Conservation (phyloP, 2,888 invertebrate species). For the Clostera curtula region DNA sequence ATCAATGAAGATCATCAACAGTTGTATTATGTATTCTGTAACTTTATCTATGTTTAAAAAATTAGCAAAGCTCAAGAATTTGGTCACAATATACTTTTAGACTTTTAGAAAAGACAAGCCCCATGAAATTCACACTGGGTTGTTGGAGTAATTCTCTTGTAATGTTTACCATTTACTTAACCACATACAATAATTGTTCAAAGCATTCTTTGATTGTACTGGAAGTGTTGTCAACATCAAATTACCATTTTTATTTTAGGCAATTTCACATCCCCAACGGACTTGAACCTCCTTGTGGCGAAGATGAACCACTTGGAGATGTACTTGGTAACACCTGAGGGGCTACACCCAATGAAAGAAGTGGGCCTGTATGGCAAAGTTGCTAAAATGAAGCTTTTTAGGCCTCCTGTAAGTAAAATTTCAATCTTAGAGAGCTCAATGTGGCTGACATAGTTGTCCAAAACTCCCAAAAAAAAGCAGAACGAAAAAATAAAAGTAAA, state of each 20-base stretch:
- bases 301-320: slow-evolving; percentile 96
- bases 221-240: slow-evolving; percentile 2
- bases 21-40: too few species aligned
- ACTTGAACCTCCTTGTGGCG: slow-evolving; percentile 95
- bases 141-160: too few species aligned
- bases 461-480: too few species aligned
- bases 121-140: too few species aligned
- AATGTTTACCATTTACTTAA: too few species aligned
- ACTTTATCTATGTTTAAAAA: too few species aligned
- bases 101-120: too few species aligned
- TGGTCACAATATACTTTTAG: too few species aligned
- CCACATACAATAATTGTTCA: too few species aligned
- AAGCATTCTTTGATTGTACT: neutral
- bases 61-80: too few species aligned
- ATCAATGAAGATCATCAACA: too few species aligned
- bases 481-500: too few species aligned
- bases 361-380: slow-evolving; percentile 96
- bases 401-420: slow-evolving; percentile 82
- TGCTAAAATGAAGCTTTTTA: slow-evolving; percentile 94
- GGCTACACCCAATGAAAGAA: slow-evolving; percentile 94
- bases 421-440: slow-evolving; percentile 1
- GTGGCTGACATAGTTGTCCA: neutral
- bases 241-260: slow-evolving; percentile 74
- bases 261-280: slow-evolving; percentile 95
- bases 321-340: slow-evolving; percentile 96